These are phyloP conservation scores for Choloepus didactylus DNA, from an alignment of 2,797 vertebrate species.

Conservation along the genomic window DNA sequence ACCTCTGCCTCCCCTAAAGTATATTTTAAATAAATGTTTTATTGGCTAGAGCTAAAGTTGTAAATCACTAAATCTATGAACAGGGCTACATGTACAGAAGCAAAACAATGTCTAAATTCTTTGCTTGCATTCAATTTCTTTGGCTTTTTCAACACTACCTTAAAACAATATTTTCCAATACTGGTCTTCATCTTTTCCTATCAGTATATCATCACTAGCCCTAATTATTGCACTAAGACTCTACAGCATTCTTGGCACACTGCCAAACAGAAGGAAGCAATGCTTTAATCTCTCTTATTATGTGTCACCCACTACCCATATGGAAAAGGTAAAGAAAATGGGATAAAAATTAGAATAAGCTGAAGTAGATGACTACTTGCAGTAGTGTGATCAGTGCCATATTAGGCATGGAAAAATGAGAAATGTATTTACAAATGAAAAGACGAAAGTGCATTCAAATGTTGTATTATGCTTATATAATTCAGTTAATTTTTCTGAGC, in stretches of 20 bases:
- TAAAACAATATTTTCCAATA: not conserved
- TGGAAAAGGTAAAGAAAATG: not conserved
- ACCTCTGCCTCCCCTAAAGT: constrained; percentile 4
- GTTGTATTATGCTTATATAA: not conserved
- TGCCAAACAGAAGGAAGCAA: not conserved
- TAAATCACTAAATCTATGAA: constrained; percentile 39
- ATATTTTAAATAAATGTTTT: not conserved
- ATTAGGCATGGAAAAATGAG: constrained; percentile 26
- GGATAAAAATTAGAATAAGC: not conserved
- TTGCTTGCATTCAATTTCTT: constrained; percentile 47
- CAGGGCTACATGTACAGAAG: not conserved
- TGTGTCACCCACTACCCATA: not conserved
- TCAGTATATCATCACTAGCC: not conserved
- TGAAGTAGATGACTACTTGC: not conserved
- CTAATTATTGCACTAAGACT: not conserved
- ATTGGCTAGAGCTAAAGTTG: not conserved
- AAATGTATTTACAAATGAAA: constrained; percentile 65
- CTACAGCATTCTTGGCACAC: not conserved
- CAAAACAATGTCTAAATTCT: constrained; percentile 18
- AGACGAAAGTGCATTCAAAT: constrained; percentile 44
- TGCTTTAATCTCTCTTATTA: not conserved
- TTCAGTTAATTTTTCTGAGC: not conserved
- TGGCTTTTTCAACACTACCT: not conserved
- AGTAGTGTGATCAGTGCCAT: constrained; percentile 18
- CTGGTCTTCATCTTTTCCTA: not conserved